These are phyloP conservation scores for Cherax quadricarinatus DNA, from an alignment of 1,140 invertebrate species.

Conservation along the genomic window DNA sequence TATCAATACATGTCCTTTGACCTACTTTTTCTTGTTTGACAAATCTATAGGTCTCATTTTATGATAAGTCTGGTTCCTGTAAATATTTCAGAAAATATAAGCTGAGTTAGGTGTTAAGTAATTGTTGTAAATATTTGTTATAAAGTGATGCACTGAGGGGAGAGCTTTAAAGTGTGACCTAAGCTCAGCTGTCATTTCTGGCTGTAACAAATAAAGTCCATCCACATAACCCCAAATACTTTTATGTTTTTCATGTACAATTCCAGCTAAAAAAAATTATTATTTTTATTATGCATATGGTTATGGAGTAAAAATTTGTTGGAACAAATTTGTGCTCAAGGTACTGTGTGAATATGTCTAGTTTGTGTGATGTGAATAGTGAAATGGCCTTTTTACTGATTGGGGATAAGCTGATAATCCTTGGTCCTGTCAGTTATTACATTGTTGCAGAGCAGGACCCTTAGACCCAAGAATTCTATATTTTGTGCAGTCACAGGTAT, in stretches of 20 bases:
- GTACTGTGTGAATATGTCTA: background rate
- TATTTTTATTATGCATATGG: constrained; percentile 33
- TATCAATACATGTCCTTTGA: background rate
- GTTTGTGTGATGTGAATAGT: constrained; percentile 17
- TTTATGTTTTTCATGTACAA: constrained; percentile 28
- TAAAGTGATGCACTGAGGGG: constrained; percentile 30
- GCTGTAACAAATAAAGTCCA: constrained; percentile 45
- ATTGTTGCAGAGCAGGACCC: constrained; percentile 56
- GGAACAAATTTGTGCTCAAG: constrained; percentile 12
- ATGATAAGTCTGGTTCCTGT: constrained; percentile 39
- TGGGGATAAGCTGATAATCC: constrained; percentile 20
- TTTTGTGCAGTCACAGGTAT: constrained; percentile 33
- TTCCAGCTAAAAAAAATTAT: background rate
- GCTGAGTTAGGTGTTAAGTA: constrained; percentile 61
- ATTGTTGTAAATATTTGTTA: constrained; percentile 68
- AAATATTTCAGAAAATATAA: constrained; percentile 48
- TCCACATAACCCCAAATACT: constrained; percentile 34
- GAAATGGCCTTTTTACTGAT: constrained; percentile 23
- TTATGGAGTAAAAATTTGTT: constrained; percentile 45
- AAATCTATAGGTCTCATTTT: constrained; percentile 27
- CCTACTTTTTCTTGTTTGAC: constrained; percentile 28
- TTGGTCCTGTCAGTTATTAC: constrained; percentile 36
- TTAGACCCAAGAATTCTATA: constrained; percentile 53
- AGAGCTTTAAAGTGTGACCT: constrained; percentile 5
- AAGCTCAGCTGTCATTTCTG: constrained; percentile 37